Base-by-base conservation (phyloP, 1,140 invertebrate genomes). In the Doryteuthis pealeii region DNA sequence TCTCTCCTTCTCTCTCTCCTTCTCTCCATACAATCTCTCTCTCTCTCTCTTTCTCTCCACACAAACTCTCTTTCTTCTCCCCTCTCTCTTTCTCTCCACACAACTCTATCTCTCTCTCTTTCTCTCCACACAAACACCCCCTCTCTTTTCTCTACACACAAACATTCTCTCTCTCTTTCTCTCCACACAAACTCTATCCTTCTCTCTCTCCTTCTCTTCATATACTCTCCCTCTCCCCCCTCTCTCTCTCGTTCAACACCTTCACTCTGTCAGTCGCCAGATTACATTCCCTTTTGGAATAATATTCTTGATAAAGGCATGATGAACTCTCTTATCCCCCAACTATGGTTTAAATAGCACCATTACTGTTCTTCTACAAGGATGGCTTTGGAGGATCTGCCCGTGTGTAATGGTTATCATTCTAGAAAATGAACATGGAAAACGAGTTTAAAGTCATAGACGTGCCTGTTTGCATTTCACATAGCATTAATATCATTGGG, bases 171-270 rank as follows among this genome's bases (percentile, higher is more conserved):
- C 49, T 73, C 71, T 32, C n/a, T 40, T 26, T 18, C 28, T 49
- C 73, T 49, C 73, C 67, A 33, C 71, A 33, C 43, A 45, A 12
- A 14, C 45, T 26, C 49, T 32, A 10, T 30, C 31, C 43, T 58
- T 54, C 67, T 32, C 30, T 45, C 26, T 71, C 68, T n/a, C 31
- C 43, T 69, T 33, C 73, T 26, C 45, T 33, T 73, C 43, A 43
- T 32, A 2, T 33, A 30, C 32, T 72, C 65, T 65, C 33, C 69
- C 45, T 68, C 35, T 49, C 73, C 54, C 49, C 30, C 32, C 31
- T 26, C 66, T 31, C 32, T 35, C 40, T 49, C 54, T 45, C 2
- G 35, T 40, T 30, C 26, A 32, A 8, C 45, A 66, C 72, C n/a
- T n/a, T n/a, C n/a, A n/a, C n/a, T n/a, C n/a, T n/a, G n/a, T n/a